A percentile compares a stretch with the other conserved stretches of the same genome.
These are phyloP conservation scores for Cassiopea xamachana DNA, from an alignment of 30 jellyfish, hydroid and myxozoan species.

Conservation along the genomic window DNA sequence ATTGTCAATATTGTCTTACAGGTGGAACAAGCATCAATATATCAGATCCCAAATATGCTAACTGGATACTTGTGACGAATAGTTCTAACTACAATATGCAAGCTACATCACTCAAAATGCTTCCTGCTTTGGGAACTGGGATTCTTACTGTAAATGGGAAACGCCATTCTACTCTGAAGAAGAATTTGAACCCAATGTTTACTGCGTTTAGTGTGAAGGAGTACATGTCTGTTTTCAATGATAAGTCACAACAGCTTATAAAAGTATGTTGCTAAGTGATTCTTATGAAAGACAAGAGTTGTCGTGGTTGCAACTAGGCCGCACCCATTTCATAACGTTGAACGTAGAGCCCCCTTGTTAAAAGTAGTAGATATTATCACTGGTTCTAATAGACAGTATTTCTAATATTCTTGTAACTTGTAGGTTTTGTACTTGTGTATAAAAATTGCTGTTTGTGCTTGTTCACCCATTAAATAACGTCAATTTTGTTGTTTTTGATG, in stretches of 20 bases:
- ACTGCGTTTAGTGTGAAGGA: constrained; percentile 37
- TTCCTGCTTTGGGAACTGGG: constrained; percentile 66
- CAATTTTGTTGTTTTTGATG: too few species aligned
- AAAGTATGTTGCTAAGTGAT: constrained; percentile 1
- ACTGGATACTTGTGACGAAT: constrained; percentile 55
- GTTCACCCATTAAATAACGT: too few species aligned
- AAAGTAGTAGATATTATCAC: too few species aligned
- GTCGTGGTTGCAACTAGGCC: too few species aligned
- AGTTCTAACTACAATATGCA: constrained; percentile 10
- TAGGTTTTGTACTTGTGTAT: too few species aligned
- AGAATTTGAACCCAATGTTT: constrained; percentile 54
- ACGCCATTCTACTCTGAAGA: constrained; percentile 44
- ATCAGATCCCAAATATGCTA: constrained; percentile 58
- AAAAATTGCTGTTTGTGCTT: too few species aligned
- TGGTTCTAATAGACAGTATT: too few species aligned
- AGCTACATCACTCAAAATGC: background rate
- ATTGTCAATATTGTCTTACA: background rate
- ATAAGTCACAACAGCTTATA: constrained; percentile 26
- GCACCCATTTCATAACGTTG: background rate
- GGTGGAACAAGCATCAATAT: constrained; percentile 41
- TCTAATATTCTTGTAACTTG: too few species aligned
- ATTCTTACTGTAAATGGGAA: constrained; percentile 42
- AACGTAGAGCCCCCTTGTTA: too few species aligned
- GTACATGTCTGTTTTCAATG: constrained; percentile 37
- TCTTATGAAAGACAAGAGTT: background rate